A percentile compares a stretch with the other conserved stretches of the same genome.
phyloP scores from a whole-genome alignment of 2,113 vertebrate species.

The Gambusia affinis region DNA sequence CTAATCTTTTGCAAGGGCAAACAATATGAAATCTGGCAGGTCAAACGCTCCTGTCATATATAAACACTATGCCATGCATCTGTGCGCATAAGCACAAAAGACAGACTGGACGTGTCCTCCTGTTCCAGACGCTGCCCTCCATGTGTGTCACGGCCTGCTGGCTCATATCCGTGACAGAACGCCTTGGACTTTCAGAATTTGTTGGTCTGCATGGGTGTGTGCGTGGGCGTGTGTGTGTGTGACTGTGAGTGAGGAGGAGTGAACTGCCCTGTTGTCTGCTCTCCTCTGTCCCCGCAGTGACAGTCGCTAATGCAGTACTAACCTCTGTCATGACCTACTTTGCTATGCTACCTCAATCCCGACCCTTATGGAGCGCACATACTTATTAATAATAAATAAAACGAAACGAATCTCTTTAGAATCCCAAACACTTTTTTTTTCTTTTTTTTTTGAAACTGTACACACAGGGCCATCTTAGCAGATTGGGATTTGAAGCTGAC shows the following conservation, averaged over 20 bases:
- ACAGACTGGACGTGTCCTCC: conserved; percentile 65
- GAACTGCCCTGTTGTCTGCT: conserved; percentile 60
- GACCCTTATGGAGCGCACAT: conserved; percentile 30
- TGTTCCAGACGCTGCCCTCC: conserved; percentile 66
- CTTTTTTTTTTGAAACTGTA: conserved; percentile 7
- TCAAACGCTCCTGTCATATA: conserved; percentile 50
- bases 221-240: conserved; percentile 15
- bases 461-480: conserved; percentile 18
- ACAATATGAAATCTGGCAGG: conserved; percentile 47
- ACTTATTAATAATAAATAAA: conserved; percentile 40
- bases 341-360: conserved; percentile 56
- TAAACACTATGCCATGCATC: conserved; percentile 47
- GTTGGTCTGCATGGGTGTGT: conserved; percentile 10
- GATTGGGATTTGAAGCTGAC: conserved; percentile 65
- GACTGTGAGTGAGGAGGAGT: conserved; percentile 42
- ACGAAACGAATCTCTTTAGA: conserved; percentile 21
- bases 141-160: conserved; percentile 69
- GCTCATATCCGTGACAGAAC: conserved; percentile 65
- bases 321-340: conserved; percentile 79
- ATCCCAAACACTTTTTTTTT: conserved; percentile 19
- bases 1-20: conserved; percentile 57
- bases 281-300: conserved; percentile 69
- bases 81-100: conserved; percentile 47
- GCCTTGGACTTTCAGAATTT: conserved; percentile 29
- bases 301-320: conserved; percentile 78